Evolutionary conservation across 2,888 invertebrate genomes (phyloP).

Genomic region (Perithous albicinctus): DNA sequence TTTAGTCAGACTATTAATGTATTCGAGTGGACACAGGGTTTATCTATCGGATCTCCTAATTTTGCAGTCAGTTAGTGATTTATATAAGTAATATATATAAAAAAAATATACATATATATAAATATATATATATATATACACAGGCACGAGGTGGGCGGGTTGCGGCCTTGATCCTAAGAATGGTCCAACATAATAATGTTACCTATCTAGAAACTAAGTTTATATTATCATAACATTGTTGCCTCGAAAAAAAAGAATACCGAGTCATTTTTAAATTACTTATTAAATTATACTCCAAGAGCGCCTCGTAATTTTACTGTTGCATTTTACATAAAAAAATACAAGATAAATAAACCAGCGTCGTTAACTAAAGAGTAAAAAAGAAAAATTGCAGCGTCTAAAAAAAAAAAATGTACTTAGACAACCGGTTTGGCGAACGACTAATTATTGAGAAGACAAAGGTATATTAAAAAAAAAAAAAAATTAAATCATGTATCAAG

Average conservation of each 20-base stretch:
- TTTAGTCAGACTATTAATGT: conserved; percentile 52
- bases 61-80: conserved; percentile 34
- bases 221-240: conserved; percentile 40
- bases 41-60: conserved; percentile 56
- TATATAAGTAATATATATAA: conserved; percentile 11
- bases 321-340: conserved; percentile 51
- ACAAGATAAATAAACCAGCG: not conserved
- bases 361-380: conserved; percentile 2
- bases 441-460: not conserved
- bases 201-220: conserved; percentile 52
- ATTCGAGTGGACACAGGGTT: conserved; percentile 59
- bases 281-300: conserved; percentile 39
- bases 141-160: conserved; percentile 32
- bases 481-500: not conserved
- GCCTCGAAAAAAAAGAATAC: conserved; percentile 24
- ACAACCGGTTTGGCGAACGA: conserved; percentile 28
- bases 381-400: conserved; percentile 27
- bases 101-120: not conserved
- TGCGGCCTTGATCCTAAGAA: conserved; percentile 51
- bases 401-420: conserved; percentile 39
- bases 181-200: conserved; percentile 57
- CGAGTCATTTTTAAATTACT: conserved; percentile 43
- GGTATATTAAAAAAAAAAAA: not conserved
- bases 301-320: conserved; percentile 41
- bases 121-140: conserved; percentile 3